Percentiles rank a stretch among this genome's conserved stretches.
Evolutionary conservation across 2,888 invertebrate genomes (phyloP).

Genomic region (Pelosia muscerda): DNA sequence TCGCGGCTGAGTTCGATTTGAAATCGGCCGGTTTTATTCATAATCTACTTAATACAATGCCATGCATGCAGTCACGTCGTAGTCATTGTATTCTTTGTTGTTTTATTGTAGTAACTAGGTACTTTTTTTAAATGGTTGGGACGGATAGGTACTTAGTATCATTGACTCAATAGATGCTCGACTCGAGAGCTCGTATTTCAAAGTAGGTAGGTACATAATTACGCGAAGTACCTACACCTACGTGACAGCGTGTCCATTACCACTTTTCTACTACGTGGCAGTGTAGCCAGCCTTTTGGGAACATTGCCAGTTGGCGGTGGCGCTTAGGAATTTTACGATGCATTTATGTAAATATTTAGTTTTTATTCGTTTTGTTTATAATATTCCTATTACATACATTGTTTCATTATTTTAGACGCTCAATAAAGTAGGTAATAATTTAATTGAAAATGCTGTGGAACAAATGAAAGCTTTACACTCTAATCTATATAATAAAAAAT

Average conservation of each 20-base stretch:
- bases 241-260: neutral
- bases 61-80: no score
- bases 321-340: neutral
- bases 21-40: no score
- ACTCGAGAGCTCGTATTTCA: neutral
- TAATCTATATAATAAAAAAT: no score
- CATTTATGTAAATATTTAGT: slow-evolving; percentile 1
- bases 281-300: neutral
- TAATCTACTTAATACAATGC: no score
- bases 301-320: neutral
- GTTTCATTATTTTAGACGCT: neutral
- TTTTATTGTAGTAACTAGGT: no score
- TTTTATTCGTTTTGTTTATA: slow-evolving; percentile 2
- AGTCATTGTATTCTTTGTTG: no score
- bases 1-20: no score
- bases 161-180: no score
- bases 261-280: neutral
- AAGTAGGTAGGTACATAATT: neutral
- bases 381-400: neutral
- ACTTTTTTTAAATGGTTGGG: no score
- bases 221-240: neutral
- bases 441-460: neutral
- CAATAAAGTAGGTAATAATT: neutral
- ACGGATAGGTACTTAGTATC: no score
- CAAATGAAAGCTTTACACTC: no score